Evolutionary conservation across 2,113 vertebrate genomes (phyloP), one percentile per base, ranked within the genome.

Genomic region (Peromyscus californicus): DNA sequence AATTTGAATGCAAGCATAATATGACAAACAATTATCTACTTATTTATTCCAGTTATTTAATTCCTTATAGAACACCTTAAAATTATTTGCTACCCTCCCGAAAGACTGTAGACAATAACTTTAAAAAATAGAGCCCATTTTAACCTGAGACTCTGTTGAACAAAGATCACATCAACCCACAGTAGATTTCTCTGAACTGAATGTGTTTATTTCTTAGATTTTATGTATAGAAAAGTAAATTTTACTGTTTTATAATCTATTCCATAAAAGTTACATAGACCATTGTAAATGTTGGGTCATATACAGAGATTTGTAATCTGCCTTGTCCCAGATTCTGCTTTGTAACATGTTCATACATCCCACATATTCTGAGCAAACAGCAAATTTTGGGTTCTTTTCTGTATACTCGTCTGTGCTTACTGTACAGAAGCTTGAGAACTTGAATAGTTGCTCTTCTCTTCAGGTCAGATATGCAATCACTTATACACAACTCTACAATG

Each of bases 101-200:
- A 13, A 45, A 12, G 13, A 83, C 36, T 13, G 2, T 15, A 26
- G 69, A 83, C 61, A 63, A 51, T 7, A 24, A 70, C 31, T 82
- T 91, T 17, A 33, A 39, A n/a, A 63, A 7, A 7, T 21, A 11
- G 13, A 65, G n/a, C 12, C 4, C 11, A 42, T 24, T 75, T 75
- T 42, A 75, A 11, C 21, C 21, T 67, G 36, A 29, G 10, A 39
- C 22, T 63, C 29, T 75, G 24, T 11, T 51, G 33, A 31, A 11
- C 1, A 31, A 3, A 6, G 15, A 3, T 19, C 3, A 16, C 72
- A 15, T 65, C 24, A 39, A 36, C 72, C 1, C 9, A 45, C 0
- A 75, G 13, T 67, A 19, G 95, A 86, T 24, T 51, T 74, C 3
- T 39, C 7, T 21, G 10, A 54, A 42, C 15, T 29, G 63, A 78